These are phyloP conservation scores for Penaeus indicus DNA, from an alignment of 1,140 invertebrate species.

Conservation along the genomic window DNA sequence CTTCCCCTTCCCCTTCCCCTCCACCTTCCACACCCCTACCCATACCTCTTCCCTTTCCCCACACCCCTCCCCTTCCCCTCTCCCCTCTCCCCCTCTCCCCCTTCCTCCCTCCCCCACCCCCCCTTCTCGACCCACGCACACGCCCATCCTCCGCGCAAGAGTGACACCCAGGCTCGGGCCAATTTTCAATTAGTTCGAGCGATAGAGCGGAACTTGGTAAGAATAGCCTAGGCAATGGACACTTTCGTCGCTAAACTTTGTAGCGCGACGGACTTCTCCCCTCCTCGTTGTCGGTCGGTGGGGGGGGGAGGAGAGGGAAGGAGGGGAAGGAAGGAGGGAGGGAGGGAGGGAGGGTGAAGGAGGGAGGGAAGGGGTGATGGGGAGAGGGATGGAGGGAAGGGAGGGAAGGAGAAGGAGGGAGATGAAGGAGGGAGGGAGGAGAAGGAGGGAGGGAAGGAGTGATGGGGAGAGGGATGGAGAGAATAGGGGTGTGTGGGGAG, in stretches of 20 bases:
- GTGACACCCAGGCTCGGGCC: constrained; percentile 22
- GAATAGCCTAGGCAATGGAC: constrained; percentile 15
- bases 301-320: no score
- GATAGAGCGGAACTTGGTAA: constrained; percentile 26
- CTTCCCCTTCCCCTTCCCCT: background rate
- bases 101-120: background rate
- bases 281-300: no score
- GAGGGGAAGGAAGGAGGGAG: background rate
- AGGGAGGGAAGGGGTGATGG: no score
- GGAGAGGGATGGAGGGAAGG: no score
- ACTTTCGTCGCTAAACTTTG: constrained; percentile 23
- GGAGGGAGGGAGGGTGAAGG: no score
- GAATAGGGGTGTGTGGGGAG: no score
- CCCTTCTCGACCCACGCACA: background rate
- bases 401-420: no score
- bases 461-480: no score
- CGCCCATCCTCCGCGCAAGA: background rate
- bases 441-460: no score
- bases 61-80: background rate
- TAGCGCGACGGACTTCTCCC: background rate
- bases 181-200: constrained; percentile 22
- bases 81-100: background rate
- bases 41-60: background rate
- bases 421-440: background rate
- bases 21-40: background rate